Evolutionary conservation across 2,797 vertebrate species (phyloP), one percentile per base, ranked within the genome.

Genomic region (Rachycentron canadum): DNA sequence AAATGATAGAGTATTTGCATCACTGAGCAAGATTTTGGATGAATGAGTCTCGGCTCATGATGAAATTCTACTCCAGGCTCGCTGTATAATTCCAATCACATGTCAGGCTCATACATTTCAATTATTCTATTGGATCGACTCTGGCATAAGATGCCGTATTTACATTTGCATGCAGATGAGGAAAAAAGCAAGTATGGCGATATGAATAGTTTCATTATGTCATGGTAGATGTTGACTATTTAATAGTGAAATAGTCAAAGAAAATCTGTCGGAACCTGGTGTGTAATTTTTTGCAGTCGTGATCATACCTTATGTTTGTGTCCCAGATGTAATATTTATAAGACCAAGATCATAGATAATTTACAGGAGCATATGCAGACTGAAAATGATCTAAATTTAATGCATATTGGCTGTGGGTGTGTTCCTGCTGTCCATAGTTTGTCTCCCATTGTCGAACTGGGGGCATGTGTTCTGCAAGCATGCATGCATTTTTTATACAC

Each of bases 1-100:
- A 90, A 93, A 93, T 91, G 89, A 90, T 83, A 40, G 82, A 89
- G 86, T 85, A 87, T 91, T 90, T 92, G 91, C 91, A 89, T 92
- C 81, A 88, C 70, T 88, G 89, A 92, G 83, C 91, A 89, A 66
- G 78, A 91, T 89, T 91, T 88, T 83, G 79, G 84, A 87, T 90
- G 91, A 91, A 91, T 90, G 88, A 84, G 82, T 78, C 59, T 12
- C 36, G n/a, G 81, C 85, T 81, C 45, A 41, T 81, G 78, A 88
- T 78, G 81, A 75, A 89, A 89, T 81, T 80, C 74, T 23, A 85
- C 86, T 85, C 71, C 41, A 53, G 86, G 83, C 86, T 85, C 38
- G 4, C 38, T 16, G 36, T 78, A 64, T 86, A 81, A 91, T 92
- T 90, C 81, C 59, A 26, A 10, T 83, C 85, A 82, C 68, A 79